Base-by-base conservation (phyloP, 2,113 vertebrate genomes). In the Gadus chalcogrammus region DNA sequence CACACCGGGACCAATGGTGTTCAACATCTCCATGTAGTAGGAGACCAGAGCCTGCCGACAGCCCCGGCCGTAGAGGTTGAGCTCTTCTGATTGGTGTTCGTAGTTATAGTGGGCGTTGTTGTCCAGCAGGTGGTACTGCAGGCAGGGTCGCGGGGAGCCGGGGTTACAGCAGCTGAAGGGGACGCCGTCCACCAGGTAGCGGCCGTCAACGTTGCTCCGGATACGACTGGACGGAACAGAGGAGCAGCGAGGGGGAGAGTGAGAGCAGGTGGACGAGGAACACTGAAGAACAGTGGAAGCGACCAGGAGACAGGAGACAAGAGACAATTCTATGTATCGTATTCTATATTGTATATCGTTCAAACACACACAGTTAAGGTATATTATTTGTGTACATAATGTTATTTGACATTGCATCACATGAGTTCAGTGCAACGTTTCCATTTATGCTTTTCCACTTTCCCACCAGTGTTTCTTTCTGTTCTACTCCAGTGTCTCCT, bases 91-190 rank as follows among this genome's bases (percentile, higher is more conserved):
- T 64, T 93, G 91, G 80, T 88, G 85, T 15, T 92, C 91, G 0
- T 94, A 94, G 90, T 88, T 93, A 85, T 86, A 91, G 87, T 94
- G 93, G 42, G 91, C 93, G 0, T 66, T 65, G 84, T 92, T 94
- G 72, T 94, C 92, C n/a, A 89, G 87, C 69, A 94, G 84, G 15
- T 85, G 88, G 74, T 86, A 68, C 76, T 92, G 92, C 78, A 94
- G 89, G 81, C 93, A 94, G 81, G 92, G 93, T 0, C 93, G 88
- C 3, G 93, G 91, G 20, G 93, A 94, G 62, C 73, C 68, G 0
- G 93, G 93, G 85, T 94, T 94, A 66, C 93, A 94, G 87, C 93
- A 94, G 84, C 93, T 94, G 84, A 92, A 94, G 4, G 93, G 93
- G 58, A 94, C 92, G 0, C 90, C 92, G 7, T 94, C 90, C 84